Percentiles rank a stretch among this genome's conserved stretches.
Evolutionary conservation across 2,888 invertebrate genomes (phyloP).

Genomic region (Isotomurus palustris): DNA sequence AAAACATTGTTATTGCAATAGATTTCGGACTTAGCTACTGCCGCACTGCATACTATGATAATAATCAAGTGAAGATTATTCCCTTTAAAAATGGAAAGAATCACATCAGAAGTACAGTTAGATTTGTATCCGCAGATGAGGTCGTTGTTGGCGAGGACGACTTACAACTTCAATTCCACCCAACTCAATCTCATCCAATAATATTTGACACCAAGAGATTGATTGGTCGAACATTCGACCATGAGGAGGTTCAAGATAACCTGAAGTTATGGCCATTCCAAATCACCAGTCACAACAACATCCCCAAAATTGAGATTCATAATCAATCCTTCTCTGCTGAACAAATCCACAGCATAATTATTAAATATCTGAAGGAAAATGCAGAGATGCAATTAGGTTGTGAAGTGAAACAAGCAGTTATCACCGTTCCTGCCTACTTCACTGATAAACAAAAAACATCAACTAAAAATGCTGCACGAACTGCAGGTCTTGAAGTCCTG

Average conservation of each 20-base stretch:
- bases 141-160: constrained; percentile 32
- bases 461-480: constrained; percentile 74
- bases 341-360: constrained; percentile 15
- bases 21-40: neutral
- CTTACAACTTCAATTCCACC: no score
- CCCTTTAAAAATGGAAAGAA: neutral
- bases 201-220: constrained; percentile 77
- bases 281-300: constrained; percentile 56
- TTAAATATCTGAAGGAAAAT: constrained; percentile 7
- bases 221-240: constrained; percentile 75
- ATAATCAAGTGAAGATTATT: neutral
- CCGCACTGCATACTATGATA: neutral
- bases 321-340: constrained; percentile 11
- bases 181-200: constrained; percentile 71
- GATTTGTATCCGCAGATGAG: constrained; percentile 39
- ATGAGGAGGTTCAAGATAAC: constrained; percentile 69
- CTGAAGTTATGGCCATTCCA: constrained; percentile 81
- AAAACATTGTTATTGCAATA: neutral
- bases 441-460: constrained; percentile 64
- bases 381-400: constrained; percentile 11
- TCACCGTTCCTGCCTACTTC: constrained; percentile 77
- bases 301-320: constrained; percentile 12
- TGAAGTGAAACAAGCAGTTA: constrained; percentile 34
- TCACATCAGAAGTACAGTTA: constrained; percentile 19
- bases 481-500: constrained; percentile 76